Conservation (phyloP, 2,797 vertebrate species). For the Distichodus sexfasciatus region DNA sequence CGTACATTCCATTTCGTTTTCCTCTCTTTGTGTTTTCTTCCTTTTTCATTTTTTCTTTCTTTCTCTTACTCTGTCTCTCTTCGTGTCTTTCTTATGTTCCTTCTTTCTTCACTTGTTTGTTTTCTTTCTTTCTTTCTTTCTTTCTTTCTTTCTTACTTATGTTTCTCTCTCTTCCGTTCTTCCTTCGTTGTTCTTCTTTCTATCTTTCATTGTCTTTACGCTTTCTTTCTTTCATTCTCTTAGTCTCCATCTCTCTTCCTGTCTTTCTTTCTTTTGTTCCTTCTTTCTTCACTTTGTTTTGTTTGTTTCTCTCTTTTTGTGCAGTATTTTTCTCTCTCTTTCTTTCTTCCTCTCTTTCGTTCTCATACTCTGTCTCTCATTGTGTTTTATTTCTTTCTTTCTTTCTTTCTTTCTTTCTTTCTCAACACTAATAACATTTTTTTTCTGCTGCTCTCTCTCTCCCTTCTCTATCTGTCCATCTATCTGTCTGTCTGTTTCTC, state of each 20-base stretch:
- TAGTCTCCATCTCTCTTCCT: slow-evolving; percentile 27
- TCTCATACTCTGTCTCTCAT: slow-evolving; percentile 27
- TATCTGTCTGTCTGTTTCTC: background rate
- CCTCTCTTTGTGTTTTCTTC: background rate
- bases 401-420: background rate
- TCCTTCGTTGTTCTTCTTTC: too few species aligned
- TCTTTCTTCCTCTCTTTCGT: background rate
- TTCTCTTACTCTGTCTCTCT: slow-evolving; percentile 9
- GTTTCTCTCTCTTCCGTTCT: background rate
- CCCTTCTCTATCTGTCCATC: background rate
- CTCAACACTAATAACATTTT: too few species aligned
- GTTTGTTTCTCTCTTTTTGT: background rate
- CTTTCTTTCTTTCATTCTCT: too few species aligned
- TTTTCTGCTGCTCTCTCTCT: background rate
- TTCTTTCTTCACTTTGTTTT: too few species aligned
- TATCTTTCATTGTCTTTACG: too few species aligned
- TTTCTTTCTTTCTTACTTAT: too few species aligned
- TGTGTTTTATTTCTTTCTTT: slow-evolving; percentile 19
- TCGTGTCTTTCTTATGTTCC: background rate
- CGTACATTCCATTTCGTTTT: background rate
- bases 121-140: too few species aligned
- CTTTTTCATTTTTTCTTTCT: background rate
- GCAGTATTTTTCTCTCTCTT: background rate
- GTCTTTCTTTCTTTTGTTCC: too few species aligned
- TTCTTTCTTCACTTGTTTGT: background rate